phyloP scores from a whole-genome alignment of 2,888 invertebrate genomes.

The Ypsolopha sequella region DNA sequence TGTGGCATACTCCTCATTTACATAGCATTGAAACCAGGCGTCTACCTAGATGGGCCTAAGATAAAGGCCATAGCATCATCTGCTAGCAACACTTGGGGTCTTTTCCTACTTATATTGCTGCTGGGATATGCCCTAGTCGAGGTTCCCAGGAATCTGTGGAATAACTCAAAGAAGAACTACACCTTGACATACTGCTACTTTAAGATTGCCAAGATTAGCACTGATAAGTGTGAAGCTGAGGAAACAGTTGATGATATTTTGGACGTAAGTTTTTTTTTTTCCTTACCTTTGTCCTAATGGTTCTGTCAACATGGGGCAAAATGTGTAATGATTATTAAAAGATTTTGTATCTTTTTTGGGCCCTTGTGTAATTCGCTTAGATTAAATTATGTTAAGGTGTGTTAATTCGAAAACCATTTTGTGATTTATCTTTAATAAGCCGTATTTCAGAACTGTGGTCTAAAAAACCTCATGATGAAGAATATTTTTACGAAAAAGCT shows the following conservation, averaged over 20 bases:
- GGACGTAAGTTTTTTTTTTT: slow-evolving; percentile 72
- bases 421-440: no score
- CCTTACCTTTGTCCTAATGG: no score
- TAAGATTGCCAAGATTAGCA: slow-evolving; percentile 92
- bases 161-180: slow-evolving; percentile 87
- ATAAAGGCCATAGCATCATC: slow-evolving; percentile 97
- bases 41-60: slow-evolving; percentile 90
- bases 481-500: no score
- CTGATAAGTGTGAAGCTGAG: slow-evolving; percentile 97
- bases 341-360: no score
- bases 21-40: slow-evolving; percentile 90
- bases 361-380: no score
- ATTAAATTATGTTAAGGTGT: no score
- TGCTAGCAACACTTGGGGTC: slow-evolving; percentile 99
- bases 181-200: slow-evolving; percentile 91
- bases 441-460: no score
- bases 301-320: no score
- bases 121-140: slow-evolving; percentile 96
- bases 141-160: slow-evolving; percentile 93
- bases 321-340: no score
- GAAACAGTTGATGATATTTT: slow-evolving; percentile 96
- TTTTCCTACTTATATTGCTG: slow-evolving; percentile 92
- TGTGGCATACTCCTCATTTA: slow-evolving; percentile 95
- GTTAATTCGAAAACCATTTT: no score
- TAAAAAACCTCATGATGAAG: no score